Base-by-base conservation (phyloP, 1,140 invertebrate species). In the Teleogryllus occipitalis region DNA sequence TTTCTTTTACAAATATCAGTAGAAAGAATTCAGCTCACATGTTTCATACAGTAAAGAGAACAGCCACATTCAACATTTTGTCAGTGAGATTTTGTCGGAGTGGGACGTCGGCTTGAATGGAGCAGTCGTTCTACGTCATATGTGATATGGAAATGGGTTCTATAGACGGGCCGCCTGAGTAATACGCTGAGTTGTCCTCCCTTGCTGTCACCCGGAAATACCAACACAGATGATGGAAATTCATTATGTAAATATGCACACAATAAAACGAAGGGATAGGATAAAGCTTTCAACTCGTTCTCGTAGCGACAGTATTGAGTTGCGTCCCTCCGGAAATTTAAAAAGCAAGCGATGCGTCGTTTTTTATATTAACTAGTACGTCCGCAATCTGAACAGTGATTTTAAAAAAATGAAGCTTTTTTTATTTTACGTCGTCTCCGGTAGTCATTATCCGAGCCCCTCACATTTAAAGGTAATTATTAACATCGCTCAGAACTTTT, bases 251-350 rank as follows among this genome's bases (percentile, higher is more conserved):
- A 65, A 65, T 65, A 65, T 14, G 18, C 54, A 65, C 54, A 65
- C 54, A 65, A 65, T 65, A 65, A 65, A 65, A 65, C 54, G 10
- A 3, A 65, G 54, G 54, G 54, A 65, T 65, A 18, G 54, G 54
- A 65, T 65, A 65, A 65, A 65, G 54, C 54, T 65, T 65, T 65
- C 54, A 65, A 65, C 54, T 65, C 54, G 54, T 65, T 65, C 54
- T 65, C 54, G 10, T 18, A 65, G 54, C 54, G 54, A 65, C 54
- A 65, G 54, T 65, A 65, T 65, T 65, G 54, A 65, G 54, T 65
- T 3, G 54, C 54, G 54, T 65, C 54, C 54, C 54, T 65, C 54
- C 54, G 54, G 54, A 65, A 65, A 65, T 65, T 65, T 65, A 65
- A 65, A 65, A 65, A 65, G 54, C 54, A 65, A 65, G 54, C 54